Evolutionary conservation across 1,140 invertebrate genomes (phyloP).

Genomic region (Aporrectodea caliginosa): DNA sequence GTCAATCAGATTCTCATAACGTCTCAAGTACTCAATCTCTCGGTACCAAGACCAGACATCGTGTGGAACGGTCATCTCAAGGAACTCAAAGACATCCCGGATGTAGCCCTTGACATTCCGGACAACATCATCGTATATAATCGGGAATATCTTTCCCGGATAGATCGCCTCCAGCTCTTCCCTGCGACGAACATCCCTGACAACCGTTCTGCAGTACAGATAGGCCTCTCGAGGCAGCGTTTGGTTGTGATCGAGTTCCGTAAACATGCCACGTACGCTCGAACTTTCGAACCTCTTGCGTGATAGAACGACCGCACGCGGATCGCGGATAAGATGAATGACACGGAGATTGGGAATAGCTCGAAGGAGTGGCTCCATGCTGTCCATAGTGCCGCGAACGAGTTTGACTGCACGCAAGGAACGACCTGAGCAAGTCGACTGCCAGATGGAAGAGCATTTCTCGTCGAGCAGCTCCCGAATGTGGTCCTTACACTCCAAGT

Average conservation of each 20-base stretch:
- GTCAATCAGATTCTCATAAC: no score
- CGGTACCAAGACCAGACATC: background rate
- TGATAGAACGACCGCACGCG: background rate
- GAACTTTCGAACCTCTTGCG: background rate
- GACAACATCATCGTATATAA: background rate
- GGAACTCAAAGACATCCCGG: background rate
- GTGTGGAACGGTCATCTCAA: background rate
- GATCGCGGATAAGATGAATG: slow-evolving; percentile 4
- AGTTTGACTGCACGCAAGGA: background rate
- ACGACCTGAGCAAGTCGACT: background rate
- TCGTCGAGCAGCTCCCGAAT: background rate
- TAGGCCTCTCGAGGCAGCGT: background rate
- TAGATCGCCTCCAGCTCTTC: background rate
- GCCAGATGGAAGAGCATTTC: background rate
- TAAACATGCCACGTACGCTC: background rate
- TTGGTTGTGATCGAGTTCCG: background rate
- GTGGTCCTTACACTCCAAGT: background rate
- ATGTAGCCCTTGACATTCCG: background rate
- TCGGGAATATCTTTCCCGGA: background rate
- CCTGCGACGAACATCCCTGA: background rate
- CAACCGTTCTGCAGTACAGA: background rate
- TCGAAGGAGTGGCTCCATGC: background rate
- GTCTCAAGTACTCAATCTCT: background rate
- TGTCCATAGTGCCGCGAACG: background rate
- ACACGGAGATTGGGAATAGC: background rate